Evolutionary conservation across 1,140 invertebrate species (phyloP).

Genomic region (Chymomyza costata): DNA sequence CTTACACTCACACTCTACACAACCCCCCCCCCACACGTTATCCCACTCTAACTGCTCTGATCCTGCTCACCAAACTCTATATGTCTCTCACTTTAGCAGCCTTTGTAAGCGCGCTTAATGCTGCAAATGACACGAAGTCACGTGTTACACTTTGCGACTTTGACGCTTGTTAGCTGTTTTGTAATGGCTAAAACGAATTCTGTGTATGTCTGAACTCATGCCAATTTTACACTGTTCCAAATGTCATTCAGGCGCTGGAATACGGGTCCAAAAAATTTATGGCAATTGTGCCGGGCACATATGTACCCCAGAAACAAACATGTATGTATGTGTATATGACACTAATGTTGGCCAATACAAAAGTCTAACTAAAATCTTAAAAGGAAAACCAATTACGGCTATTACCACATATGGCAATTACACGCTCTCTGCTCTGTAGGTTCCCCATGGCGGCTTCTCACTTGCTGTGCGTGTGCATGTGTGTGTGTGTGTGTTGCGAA

Average conservation of each 20-base stretch:
- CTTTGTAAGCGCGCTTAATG: conserved; percentile 48
- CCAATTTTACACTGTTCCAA: too few species aligned
- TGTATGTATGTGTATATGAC: too few species aligned
- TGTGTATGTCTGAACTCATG: conserved; percentile 34
- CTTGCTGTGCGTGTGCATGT: conserved; percentile 47
- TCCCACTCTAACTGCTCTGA: conserved; percentile 16
- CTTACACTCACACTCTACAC: conserved; percentile 9
- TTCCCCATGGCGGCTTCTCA: background rate
- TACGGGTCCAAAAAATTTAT: too few species aligned
- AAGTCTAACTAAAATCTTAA: conserved; percentile 71
- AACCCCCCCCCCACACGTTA: background rate
- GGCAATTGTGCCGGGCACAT: too few species aligned
- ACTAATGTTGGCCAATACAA: conserved; percentile 58
- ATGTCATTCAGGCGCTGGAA: too few species aligned
- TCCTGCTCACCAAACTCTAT: too few species aligned
- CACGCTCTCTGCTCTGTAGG: conserved; percentile 18
- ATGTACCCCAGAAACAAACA: too few species aligned
- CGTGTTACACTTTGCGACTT: conserved; percentile 70
- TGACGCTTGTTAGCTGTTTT: conserved; percentile 63
- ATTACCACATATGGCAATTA: conserved; percentile 72
- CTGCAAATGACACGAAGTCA: conserved; percentile 69
- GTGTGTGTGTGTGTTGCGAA: too few species aligned
- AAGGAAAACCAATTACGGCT: conserved; percentile 70
- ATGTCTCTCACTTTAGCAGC: conserved; percentile 15
- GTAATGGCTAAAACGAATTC: conserved; percentile 71